Evolutionary conservation across 2,888 invertebrate species (phyloP), one percentile per base, ranked within the genome.

Genomic region (Dasypolia templi): DNA sequence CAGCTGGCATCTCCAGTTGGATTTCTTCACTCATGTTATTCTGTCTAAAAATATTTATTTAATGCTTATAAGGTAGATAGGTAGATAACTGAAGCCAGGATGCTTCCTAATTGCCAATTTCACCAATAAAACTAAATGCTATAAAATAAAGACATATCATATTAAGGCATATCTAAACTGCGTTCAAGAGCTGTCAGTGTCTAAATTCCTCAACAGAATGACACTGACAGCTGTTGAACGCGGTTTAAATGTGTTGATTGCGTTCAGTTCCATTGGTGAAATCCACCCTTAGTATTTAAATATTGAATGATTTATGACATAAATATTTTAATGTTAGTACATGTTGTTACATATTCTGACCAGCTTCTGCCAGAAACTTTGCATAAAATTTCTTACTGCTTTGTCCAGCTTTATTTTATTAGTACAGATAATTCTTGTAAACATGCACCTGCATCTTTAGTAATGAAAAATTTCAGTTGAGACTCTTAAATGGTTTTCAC

Each of bases 1-100:
- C 65, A 3, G 90, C 90, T 26, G 93, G 94, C 42, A 75, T 39
- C 42, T 87, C 85, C 65, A 70, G 7, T 49, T 79, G 66, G 17
- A 71, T n/a, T 19, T 83, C 82, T 65, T 87, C 89, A 85, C 76
- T 88, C 92, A 92, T 91, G 68, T 84, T 85, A 72, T 55, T 86
- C 86, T 88, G 83, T 86, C 89, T 87, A 87, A 87, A 92, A 91
- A 89, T 85, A 83, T 75, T 69, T 44, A 53, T 75, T 75, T 19
- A 73, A 81, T 82, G 66, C 51, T 61, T 59, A 69, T 51, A 39
- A 0, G 17, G n/a, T 61, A 42, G n/a, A n/a, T n/a, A n/a, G n/a
- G n/a, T n/a, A 5, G 51, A 74, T 79, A 77, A 79, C 75, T 44
- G 39, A 63, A 77, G 74, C 86, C 80, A 82, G 70, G 53, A 35